Evolutionary conservation across 2,888 invertebrate species (phyloP), one percentile per base, ranked within the genome.

Genomic region (Meiosimyza platycephala): DNA sequence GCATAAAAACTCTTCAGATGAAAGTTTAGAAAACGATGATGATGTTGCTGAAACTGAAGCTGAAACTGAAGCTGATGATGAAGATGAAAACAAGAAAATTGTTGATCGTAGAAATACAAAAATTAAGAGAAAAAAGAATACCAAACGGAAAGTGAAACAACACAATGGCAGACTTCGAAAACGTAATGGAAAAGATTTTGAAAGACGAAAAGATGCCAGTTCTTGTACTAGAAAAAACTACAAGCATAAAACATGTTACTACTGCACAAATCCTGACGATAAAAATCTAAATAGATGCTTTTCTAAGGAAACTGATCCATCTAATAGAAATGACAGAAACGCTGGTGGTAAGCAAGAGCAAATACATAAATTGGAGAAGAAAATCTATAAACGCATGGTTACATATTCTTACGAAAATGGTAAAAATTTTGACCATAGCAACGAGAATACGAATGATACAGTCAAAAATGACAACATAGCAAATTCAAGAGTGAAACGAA

Each of bases 21-120:
- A 69, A 9, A 73, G 72, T 11, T 89, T 90, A 74, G 90, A 90
- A 76, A 89, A 89, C 63, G 89, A 90, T 76, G 76, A 81, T 18
- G 76, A 79, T 3, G 73, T 77, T 2, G 52, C 67, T 1, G 70
- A 71, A 33, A 63, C 69, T 47, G 48, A 72, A 15, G 22, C 16
- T 18, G 52, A 66, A 3, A 2, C 22, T 22, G 22, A 22, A 22
- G 22, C 22, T 22, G 16, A 55, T 6, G 40, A 63, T 11, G 51
- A 55, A 12, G 40, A 63, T 11, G 51, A 59, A 33, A 48, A 11
- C 1, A 16, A 22, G 22, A 22, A 68, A 13, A 68, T 16, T 12
- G 13, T 13, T 12, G 18, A 54, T 33, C 11, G 12, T 52, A 52
- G 33, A 51, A 9, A 13, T 16, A 48, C 52, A 22, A 33, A 60